A percentile compares a stretch with the other conserved stretches of the same genome.
These are phyloP conservation scores for Limnodromus scolopaceus DNA, from an alignment of 2,797 vertebrate genomes.

Conservation along the genomic window DNA sequence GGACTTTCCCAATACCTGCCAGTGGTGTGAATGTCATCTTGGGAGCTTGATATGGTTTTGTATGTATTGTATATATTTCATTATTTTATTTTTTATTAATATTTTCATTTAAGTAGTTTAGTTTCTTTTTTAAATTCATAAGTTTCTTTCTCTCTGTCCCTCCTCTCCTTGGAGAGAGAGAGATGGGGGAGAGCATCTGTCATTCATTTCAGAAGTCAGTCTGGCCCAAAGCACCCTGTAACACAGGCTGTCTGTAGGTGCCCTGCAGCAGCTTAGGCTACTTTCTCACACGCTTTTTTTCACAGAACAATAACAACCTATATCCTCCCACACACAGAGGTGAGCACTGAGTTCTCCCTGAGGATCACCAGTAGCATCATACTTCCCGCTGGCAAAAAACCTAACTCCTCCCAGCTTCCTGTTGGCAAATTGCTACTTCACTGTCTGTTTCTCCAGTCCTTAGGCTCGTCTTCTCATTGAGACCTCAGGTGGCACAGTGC, in stretches of 20 bases:
- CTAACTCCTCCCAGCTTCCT: neutral
- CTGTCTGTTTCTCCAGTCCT: neutral
- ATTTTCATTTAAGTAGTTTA: neutral
- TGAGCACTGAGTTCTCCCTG: neutral
- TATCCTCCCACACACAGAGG: neutral
- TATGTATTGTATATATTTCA: neutral
- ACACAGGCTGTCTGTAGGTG: neutral
- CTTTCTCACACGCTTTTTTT: neutral
- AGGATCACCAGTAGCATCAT: neutral
- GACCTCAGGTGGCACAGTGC: neutral
- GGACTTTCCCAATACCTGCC: neutral
- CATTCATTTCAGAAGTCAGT: neutral
- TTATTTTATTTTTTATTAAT: neutral
- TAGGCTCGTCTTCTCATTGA: neutral
- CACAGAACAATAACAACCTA: neutral
- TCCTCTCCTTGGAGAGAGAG: neutral
- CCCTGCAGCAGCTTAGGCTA: neutral
- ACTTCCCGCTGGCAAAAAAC: neutral
- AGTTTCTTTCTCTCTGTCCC: neutral
- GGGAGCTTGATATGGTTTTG: neutral
- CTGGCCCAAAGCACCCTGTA: neutral
- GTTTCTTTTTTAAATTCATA: neutral
- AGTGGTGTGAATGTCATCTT: neutral
- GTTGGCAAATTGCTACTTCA: neutral
- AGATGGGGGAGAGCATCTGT: neutral